Conservation (phyloP, 2,113 vertebrate species). For the Phyllostomus hastatus region DNA sequence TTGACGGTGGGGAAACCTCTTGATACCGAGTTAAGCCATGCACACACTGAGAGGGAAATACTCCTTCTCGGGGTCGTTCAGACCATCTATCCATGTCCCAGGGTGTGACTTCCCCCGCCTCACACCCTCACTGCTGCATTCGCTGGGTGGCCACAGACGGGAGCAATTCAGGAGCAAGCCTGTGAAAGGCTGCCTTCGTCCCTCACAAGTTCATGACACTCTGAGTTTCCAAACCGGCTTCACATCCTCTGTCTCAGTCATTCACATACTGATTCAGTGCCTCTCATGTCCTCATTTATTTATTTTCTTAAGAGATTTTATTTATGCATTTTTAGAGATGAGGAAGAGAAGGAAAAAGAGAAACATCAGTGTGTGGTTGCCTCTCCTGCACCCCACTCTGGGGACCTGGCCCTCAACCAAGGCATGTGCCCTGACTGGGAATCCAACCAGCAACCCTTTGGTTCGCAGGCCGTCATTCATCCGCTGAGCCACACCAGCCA, state of each 20-base stretch:
- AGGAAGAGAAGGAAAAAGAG: too few species aligned
- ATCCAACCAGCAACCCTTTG: too few species aligned
- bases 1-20: neutral
- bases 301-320: too few species aligned
- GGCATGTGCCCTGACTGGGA: too few species aligned
- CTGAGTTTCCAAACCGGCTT: neutral
- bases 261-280: neutral
- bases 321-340: too few species aligned
- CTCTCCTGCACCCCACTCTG: too few species aligned
- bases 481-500: too few species aligned
- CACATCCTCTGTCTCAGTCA: neutral
- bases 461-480: too few species aligned
- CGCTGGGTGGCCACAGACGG: neutral
- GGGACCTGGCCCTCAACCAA: too few species aligned
- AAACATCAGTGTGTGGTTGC: too few species aligned
- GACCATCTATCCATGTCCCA: neutral
- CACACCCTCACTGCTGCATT: neutral
- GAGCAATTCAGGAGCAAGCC: neutral
- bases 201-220: neutral
- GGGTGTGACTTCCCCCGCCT: neutral
- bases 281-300: neutral
- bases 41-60: neutral
- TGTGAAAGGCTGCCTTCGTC: neutral
- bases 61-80: neutral
- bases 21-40: neutral